Conservation (phyloP, 2,888 invertebrate species). For the Agriopis marginaria region DNA sequence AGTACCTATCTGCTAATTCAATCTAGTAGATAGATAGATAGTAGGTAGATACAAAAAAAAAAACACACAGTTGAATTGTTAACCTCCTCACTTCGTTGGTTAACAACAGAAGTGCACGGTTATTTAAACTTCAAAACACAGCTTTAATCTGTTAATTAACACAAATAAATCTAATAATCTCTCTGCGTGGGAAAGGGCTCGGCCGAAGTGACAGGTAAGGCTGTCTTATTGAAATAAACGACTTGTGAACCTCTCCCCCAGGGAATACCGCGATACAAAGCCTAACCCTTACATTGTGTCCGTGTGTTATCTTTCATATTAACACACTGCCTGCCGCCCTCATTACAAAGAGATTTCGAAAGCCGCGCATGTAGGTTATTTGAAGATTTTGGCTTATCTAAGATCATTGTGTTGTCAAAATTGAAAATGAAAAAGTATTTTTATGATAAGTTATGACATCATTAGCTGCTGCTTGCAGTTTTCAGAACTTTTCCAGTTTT, state of each 20-base stretch:
- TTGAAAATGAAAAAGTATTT: background rate
- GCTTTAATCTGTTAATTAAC: slow-evolving; percentile 31
- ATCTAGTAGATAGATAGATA: no score
- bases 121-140: slow-evolving; percentile 14
- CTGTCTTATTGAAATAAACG: slow-evolving; percentile 70
- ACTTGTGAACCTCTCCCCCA: slow-evolving; percentile 59
- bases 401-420: background rate
- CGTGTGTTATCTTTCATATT: slow-evolving; percentile 41
- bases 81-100: no score
- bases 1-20: no score
- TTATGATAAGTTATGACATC: background rate
- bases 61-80: no score
- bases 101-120: background rate
- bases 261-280: slow-evolving; percentile 44
- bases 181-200: slow-evolving; percentile 57
- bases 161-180: slow-evolving; percentile 66
- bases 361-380: slow-evolving; percentile 17
- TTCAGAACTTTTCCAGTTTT: no score
- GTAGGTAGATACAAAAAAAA: no score
- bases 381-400: slow-evolving; percentile 21
- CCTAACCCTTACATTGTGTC: slow-evolving; percentile 37
- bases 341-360: slow-evolving; percentile 30
- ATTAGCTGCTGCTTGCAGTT: no score
- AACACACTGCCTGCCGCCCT: slow-evolving; percentile 35
- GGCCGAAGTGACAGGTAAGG: slow-evolving; percentile 58